Evolutionary conservation across 2,888 invertebrate species (phyloP), one percentile per base, ranked within the genome.

Genomic region (Pasiphila rectangulata): DNA sequence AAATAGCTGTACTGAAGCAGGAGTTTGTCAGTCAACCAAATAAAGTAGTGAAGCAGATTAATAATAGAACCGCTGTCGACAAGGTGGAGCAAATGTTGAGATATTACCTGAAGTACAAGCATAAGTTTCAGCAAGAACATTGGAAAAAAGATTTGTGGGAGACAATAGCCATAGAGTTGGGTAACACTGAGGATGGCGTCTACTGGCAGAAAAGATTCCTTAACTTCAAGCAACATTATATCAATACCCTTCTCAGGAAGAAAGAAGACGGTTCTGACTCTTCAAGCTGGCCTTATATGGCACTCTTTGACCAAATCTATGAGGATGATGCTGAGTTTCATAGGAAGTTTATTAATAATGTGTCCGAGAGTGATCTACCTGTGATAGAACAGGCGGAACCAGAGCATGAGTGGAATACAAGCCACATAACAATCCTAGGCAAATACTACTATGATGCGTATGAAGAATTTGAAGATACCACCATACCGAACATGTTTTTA

Each of bases 391-490:
- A 16, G 3, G 25, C 37, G 0, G 34, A 43, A 4, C 38, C 39
- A 0, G 52, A 54, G 15, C 13, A 53, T 20, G 68, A 70, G 3
- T 88, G 86, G 83, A 71, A 76, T 46, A 64, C 64, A 0, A 73
- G 79, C 0, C 84, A 87, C 53, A 69, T 65, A 42, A 83, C 77
- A 0, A 77, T 86, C 10, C 51, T 88, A 39, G 74, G 74, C 0
- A 88, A 88, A 58, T 86, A 88, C 57, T 79, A 67, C 45, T 84
- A 75, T 60, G 88, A 88, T 44, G 82, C 83, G 30, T 79, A 80
- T 16, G 69, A 82, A 23, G 88, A 88, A 51, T 87, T 86, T 45
- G 71, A 75, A 60, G 86, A 88, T 56, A 55, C 55, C 0, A 79
- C 83, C 0, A 83, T 88, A 36, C 88, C 87, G 0, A 69, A 83